Base-by-base conservation (phyloP, 1,140 invertebrate species). In the Drosophila nasuta region DNA sequence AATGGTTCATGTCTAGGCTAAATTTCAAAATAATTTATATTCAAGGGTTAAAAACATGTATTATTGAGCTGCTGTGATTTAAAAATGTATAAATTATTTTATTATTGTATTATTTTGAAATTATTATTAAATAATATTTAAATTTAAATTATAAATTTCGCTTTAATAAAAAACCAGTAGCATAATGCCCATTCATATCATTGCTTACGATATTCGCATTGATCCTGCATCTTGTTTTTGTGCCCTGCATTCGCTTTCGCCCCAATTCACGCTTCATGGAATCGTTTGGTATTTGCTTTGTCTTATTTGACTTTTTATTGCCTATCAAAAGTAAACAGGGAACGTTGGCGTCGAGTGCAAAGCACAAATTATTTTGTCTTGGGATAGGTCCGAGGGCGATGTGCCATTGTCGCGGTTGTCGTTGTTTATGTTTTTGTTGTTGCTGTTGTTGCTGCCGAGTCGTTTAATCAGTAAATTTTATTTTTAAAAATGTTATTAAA, bases 401-500 rank as follows among this genome's bases (percentile, higher is more conserved):
- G 66, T 71, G 66, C 68, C 76, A 71, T 79, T 79, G 82, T 70
- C 33, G 59, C 28, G 28, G 46, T 59, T 45, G 46, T 13, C 13
- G 54, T 41, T 20, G 41, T 43, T 59, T 6, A 10, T 43, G 10
- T 57, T 28, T 28, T 52, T 62, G 43, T 56, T 52, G 65, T 33
- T 62, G 63, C 52, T 54, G 57, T 60, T 43, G 64, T 64, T 52
- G 66, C 65, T 33, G 62, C 58, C 62, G 75, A 13, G 35, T 38
- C 75, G 46, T 75, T 81, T 89, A 89, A 89, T 89, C 85, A 89
- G 85, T 89, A 79, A 81, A 90, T 81, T 85, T 72, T 89, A 90
- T 89, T 89, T 89, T 81, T 79, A 89, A 89, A 88, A 89, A 79
- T 89, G 72, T 79, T 89, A 89, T 89, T 89, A 89, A 89, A 89